phyloP scores from a whole-genome alignment of 2,113 vertebrate species.

The Dipodomys spectabilis region DNA sequence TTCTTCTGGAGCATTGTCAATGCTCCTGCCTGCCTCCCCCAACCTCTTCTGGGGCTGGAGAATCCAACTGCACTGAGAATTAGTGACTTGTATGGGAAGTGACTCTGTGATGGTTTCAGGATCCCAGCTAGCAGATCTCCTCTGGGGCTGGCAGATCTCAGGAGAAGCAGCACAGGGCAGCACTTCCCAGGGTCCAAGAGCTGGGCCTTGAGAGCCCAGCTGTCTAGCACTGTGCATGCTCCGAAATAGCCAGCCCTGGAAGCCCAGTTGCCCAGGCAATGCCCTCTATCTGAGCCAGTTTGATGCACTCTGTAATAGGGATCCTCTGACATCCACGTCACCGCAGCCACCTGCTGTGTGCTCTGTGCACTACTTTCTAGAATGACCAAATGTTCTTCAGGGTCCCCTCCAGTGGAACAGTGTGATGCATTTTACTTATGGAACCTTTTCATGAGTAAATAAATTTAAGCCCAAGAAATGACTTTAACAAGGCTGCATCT shows the following conservation, averaged over 20 bases:
- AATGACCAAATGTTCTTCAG: no score
- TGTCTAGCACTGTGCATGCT: neutral
- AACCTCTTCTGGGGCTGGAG: neutral
- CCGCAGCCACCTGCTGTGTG: no score
- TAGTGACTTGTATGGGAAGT: neutral
- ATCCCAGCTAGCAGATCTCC: accelerated
- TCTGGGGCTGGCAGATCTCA: accelerated
- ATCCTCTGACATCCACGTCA: neutral
- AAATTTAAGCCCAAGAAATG: neutral
- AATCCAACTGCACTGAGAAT: neutral
- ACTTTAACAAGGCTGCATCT: neutral
- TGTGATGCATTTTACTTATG: neutral
- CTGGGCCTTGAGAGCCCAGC: no score
- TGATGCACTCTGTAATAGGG: no score
- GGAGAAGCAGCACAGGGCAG: neutral
- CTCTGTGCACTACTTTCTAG: no score
- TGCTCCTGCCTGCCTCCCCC: neutral
- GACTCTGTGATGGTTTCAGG: neutral
- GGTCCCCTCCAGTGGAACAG: neutral
- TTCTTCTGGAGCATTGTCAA: no score
- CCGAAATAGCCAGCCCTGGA: neutral
- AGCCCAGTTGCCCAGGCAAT: neutral
- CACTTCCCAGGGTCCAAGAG: no score
- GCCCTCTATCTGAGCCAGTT: no score
- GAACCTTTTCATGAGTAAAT: neutral